Percentiles rank a stretch among this genome's conserved stretches.
Conservation (phyloP, 2,797 vertebrate species). For the Tapirus indicus region DNA sequence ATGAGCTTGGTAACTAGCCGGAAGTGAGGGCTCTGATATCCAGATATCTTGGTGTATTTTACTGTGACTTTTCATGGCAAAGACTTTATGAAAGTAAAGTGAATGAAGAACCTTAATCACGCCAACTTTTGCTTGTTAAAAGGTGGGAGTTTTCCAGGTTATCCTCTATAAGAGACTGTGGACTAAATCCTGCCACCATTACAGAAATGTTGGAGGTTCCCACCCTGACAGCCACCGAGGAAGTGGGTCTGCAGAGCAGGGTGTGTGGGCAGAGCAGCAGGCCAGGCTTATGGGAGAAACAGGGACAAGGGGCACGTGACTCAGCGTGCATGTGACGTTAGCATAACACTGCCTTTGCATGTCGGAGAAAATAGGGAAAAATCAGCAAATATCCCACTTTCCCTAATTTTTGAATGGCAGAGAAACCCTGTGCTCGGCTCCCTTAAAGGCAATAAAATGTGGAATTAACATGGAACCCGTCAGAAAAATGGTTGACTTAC, state of each 20-base stretch:
- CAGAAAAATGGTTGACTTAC: background rate
- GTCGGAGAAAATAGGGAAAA: constrained; percentile 1
- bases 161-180: constrained; percentile 31
- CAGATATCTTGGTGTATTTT: background rate
- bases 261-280: background rate
- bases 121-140: constrained; percentile 79
- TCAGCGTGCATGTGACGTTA: background rate
- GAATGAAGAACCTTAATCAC: constrained; percentile 77
- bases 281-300: background rate
- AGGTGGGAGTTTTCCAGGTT: constrained; percentile 58
- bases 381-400: background rate
- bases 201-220: background rate
- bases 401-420: constrained; percentile 22
- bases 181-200: background rate
- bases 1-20: background rate
- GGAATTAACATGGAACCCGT: background rate
- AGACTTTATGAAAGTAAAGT: constrained; percentile 84
- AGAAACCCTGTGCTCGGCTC: background rate
- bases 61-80: constrained; percentile 69
- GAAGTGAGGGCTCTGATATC: background rate
- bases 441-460: background rate
- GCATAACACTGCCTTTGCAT: background rate
- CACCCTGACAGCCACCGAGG: background rate
- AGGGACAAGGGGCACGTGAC: background rate
- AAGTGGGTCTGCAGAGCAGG: background rate